These are phyloP conservation scores for Chrysopilus asiliformis DNA, from an alignment of 2,888 invertebrate genomes.

Conservation along the genomic window DNA sequence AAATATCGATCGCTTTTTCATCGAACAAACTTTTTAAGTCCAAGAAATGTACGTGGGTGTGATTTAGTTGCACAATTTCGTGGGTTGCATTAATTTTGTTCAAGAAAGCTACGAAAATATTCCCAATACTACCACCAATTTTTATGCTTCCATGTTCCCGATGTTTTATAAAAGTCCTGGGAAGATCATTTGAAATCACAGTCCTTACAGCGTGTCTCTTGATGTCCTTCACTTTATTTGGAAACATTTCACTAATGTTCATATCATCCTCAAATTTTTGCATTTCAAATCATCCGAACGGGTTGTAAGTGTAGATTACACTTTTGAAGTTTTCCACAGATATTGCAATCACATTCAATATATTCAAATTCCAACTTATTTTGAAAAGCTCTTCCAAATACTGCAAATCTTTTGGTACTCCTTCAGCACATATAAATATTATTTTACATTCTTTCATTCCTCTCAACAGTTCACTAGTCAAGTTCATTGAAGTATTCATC, in stretches of 20 bases:
- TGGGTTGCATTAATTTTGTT: too few species aligned
- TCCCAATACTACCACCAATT: not conserved
- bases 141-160: not conserved
- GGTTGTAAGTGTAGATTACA: not conserved
- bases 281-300: conserved; percentile 1
- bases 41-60: too few species aligned
- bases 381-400: not conserved
- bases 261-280: not conserved
- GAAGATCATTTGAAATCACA: not conserved
- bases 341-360: conserved; percentile 1
- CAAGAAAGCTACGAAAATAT: conserved; percentile 1
- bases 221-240: conserved; percentile 1
- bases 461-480: too few species aligned
- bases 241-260: not conserved
- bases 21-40: not conserved
- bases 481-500: too few species aligned
- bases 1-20: not conserved
- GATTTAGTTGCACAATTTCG: too few species aligned
- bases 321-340: too few species aligned
- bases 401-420: too few species aligned
- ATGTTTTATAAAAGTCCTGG: not conserved
- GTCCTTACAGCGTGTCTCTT: not conserved
- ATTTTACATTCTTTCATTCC: too few species aligned
- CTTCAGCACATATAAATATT: too few species aligned
- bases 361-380: not conserved